These are phyloP conservation scores for Terrapene triunguis DNA, from an alignment of 2,113 vertebrate species.

Conservation along the genomic window DNA sequence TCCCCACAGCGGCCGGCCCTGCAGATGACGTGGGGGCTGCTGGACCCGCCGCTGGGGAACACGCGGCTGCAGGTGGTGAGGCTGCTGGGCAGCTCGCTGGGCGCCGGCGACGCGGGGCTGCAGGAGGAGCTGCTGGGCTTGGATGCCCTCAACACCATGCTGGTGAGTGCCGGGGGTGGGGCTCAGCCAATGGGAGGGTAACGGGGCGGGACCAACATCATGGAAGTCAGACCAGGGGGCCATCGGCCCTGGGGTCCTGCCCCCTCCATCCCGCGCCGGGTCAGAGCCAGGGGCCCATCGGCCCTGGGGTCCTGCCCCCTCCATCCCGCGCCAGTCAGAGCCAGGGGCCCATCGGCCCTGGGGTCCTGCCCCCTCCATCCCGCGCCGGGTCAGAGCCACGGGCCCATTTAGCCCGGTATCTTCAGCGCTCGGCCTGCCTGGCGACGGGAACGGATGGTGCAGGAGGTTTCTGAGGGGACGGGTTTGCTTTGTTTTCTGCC, in stretches of 20 bases:
- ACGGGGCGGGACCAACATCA: not conserved
- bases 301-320: too few species aligned
- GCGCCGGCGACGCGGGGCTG: constrained; percentile 59
- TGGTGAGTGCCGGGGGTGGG: constrained; percentile 51
- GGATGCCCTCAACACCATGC: constrained; percentile 75
- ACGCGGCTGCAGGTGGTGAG: constrained; percentile 78
- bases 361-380: too few species aligned
- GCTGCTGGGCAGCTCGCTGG: constrained; percentile 74
- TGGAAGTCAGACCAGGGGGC: too few species aligned
- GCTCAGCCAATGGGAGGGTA: not conserved
- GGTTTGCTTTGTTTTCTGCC: too few species aligned
- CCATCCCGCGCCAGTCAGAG: too few species aligned
- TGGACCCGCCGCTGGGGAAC: constrained; percentile 77
- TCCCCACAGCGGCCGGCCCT: constrained; percentile 65
- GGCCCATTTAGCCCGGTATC: not conserved
- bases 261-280: too few species aligned
- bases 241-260: too few species aligned
- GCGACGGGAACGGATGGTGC: not conserved
- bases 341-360: too few species aligned
- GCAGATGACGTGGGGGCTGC: constrained; percentile 73
- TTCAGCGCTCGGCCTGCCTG: too few species aligned
- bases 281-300: not conserved
- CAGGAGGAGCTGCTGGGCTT: constrained; percentile 75
- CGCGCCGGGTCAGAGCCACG: too few species aligned
- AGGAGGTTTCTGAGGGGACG: rapidly evolving